Percentiles rank a stretch among this genome's conserved stretches.
These are phyloP conservation scores for Trematomus loennbergii DNA, from an alignment of 2,113 vertebrate genomes.

Conservation along the genomic window DNA sequence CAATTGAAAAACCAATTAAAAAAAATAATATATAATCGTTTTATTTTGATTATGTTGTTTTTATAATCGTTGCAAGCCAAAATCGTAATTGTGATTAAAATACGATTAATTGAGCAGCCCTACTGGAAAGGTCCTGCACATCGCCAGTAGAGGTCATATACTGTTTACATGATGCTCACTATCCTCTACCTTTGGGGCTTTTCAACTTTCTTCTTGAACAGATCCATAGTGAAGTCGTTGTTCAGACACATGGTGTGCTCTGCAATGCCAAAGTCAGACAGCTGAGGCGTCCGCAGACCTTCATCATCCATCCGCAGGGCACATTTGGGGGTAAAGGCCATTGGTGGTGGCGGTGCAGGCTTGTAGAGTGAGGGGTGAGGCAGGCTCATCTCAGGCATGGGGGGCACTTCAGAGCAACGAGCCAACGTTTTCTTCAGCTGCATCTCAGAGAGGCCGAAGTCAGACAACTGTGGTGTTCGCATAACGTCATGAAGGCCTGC, in stretches of 20 bases:
- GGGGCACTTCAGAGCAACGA: slow-evolving; percentile 25
- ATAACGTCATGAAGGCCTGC: slow-evolving; percentile 44
- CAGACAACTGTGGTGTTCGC: slow-evolving; percentile 87
- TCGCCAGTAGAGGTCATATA: not conserved
- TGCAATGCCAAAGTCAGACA: slow-evolving; percentile 89
- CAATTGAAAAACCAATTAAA: no score
- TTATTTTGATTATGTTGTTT: no score
- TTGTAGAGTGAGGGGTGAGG: slow-evolving; percentile 43
- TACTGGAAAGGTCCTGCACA: not conserved
- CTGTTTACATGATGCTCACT: not conserved
- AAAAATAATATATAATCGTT: no score
- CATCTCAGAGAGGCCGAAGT: slow-evolving; percentile 91
- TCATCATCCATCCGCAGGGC: slow-evolving; percentile 86
- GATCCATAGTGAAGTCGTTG: slow-evolving; percentile 91
- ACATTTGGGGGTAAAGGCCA: slow-evolving; percentile 88
- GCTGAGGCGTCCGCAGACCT: slow-evolving; percentile 82
- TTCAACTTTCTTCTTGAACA: slow-evolving; percentile 81
- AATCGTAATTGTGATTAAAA: no score
- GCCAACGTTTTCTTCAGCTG: slow-evolving; percentile 77
- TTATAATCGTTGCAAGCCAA: no score
- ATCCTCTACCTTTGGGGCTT: slow-evolving; percentile 72
- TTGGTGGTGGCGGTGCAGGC: not conserved
- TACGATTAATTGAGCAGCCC: not conserved
- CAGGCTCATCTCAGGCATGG: slow-evolving; percentile 65
- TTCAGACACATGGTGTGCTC: slow-evolving; percentile 89